These are phyloP conservation scores for Premnoplex brunnescens DNA, from an alignment of 2,797 vertebrate species.

Conservation along the genomic window DNA sequence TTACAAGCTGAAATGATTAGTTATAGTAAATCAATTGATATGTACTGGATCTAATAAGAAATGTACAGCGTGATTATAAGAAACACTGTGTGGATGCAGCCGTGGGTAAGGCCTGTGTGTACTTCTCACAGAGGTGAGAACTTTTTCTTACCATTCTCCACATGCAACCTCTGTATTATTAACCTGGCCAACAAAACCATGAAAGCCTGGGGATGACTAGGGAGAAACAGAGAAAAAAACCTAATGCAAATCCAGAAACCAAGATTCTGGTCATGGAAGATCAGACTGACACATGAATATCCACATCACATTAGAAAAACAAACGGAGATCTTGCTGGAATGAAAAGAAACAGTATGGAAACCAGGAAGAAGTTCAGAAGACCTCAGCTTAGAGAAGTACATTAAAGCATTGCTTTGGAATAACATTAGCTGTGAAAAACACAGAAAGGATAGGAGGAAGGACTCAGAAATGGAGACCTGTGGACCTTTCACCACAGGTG, in stretches of 20 bases:
- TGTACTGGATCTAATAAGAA: not conserved
- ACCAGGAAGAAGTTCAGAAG: accelerated
- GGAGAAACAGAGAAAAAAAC: not conserved
- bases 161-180: accelerated
- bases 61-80: not conserved
- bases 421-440: not conserved
- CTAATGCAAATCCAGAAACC: not conserved
- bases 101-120: not conserved
- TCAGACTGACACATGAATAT: not conserved
- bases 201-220: not conserved
- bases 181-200: not conserved
- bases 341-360: not conserved
- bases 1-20: not conserved
- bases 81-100: not conserved
- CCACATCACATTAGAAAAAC: not conserved
- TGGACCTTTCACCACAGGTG: accelerated
- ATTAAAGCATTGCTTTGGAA: not conserved
- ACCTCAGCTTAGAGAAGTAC: not conserved
- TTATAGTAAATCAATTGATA: not conserved
- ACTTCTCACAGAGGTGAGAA: not conserved
- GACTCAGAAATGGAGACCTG: not conserved
- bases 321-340: not conserved
- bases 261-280: not conserved
- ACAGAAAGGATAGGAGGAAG: not conserved
- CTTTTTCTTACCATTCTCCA: not conserved